Evolutionary conservation across 2,797 vertebrate genomes (phyloP).

Genomic region (Characodon lateralis): DNA sequence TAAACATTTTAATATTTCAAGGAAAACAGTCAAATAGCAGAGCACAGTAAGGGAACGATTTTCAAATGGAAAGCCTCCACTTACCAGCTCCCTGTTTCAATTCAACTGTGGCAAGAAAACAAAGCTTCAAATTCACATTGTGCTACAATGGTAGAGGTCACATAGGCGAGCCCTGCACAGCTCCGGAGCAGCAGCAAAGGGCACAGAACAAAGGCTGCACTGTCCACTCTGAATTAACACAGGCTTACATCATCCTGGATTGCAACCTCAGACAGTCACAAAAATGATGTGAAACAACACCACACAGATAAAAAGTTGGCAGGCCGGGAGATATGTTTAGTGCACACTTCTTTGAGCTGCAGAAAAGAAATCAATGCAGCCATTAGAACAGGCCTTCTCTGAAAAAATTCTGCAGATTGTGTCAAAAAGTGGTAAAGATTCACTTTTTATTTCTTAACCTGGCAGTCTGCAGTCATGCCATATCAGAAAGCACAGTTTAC

Average conservation of each 20-base stretch:
- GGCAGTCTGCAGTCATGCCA: conserved; percentile 29
- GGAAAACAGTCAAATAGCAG: conserved; percentile 48
- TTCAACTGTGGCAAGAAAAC: conserved; percentile 73
- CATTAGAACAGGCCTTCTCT: conserved; percentile 38
- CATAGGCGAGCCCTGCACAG: conserved; percentile 67
- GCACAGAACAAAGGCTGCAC: conserved; percentile 78
- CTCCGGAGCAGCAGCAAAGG: conserved; percentile 74
- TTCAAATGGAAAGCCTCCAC: conserved; percentile 50
- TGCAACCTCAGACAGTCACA: conserved; percentile 73
- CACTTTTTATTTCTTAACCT: conserved; percentile 33
- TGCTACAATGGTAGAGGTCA: conserved; percentile 78
- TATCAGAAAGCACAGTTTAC: conserved; percentile 9
- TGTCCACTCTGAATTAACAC: conserved; percentile 80
- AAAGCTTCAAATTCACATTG: conserved; percentile 77
- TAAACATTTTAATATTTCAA: conserved; percentile 73
- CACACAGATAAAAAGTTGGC: conserved; percentile 63
- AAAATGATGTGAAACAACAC: conserved; percentile 78
- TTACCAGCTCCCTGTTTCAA: conserved; percentile 33
- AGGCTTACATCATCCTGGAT: conserved; percentile 79
- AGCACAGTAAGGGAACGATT: conserved; percentile 46
- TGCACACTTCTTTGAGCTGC: conserved; percentile 35
- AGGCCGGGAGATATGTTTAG: conserved; percentile 23
- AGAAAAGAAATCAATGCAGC: conserved; percentile 57
- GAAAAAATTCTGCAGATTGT: conserved; percentile 27
- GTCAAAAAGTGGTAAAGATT: conserved; percentile 16